A percentile compares a stretch with the other conserved stretches of the same genome.
Evolutionary conservation across 2,888 invertebrate species (phyloP).

Genomic region (Selenia dentaria): DNA sequence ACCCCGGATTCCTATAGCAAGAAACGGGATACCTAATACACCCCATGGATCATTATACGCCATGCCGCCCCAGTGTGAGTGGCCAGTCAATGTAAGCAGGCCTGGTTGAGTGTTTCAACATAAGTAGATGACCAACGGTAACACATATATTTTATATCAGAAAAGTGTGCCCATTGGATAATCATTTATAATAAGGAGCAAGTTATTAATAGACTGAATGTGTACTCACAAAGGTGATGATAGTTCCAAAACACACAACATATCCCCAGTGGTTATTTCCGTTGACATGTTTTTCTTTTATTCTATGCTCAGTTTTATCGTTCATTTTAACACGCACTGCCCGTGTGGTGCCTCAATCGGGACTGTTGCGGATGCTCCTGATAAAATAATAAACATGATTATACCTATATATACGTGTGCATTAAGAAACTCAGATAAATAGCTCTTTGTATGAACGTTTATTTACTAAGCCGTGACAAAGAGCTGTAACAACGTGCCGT

Average conservation of each 20-base stretch:
- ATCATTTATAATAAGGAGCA: too few relatives aligned
- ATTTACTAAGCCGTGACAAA: conserved; percentile 11
- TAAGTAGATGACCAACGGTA: too few relatives aligned
- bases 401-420: conserved; percentile 3
- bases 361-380: conserved; percentile 31
- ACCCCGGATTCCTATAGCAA: too few relatives aligned
- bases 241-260: conserved; percentile 85
- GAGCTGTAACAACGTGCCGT: conserved; percentile 3
- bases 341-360: conserved; percentile 10
- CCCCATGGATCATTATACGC: too few relatives aligned
- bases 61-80: too few relatives aligned
- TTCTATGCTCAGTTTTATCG: conserved; percentile 34
- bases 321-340: conserved; percentile 35
- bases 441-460: conserved; percentile 19
- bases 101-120: too few relatives aligned
- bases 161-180: too few relatives aligned
- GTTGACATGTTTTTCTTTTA: conserved; percentile 26
- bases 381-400: conserved; percentile 29
- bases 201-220: too few relatives aligned
- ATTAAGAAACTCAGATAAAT: conserved; percentile 16
- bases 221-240: conserved; percentile 86
- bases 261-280: conserved; percentile 84
- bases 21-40: too few relatives aligned
- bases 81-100: too few relatives aligned
- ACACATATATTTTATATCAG: too few relatives aligned